Evolutionary conservation across 2,797 vertebrate species (phyloP).

Genomic region (Staurois parvus): DNA sequence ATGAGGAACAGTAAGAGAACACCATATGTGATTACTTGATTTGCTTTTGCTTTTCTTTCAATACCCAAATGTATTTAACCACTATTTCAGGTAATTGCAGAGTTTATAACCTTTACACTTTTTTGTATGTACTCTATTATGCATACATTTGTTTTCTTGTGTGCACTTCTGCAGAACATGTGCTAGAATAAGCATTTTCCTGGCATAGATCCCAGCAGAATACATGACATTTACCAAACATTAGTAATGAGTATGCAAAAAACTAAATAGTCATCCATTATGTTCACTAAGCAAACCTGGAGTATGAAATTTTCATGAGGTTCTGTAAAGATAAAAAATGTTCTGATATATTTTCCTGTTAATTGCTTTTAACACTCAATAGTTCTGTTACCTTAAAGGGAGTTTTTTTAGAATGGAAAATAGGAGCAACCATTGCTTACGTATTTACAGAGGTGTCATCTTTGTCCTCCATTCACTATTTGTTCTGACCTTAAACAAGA

Average conservation of each 20-base stretch:
- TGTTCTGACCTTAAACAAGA: no score
- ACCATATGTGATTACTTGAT: neutral
- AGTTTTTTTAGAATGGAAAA: no score
- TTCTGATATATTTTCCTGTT: neutral
- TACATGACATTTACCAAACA: neutral
- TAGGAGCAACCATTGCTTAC: no score
- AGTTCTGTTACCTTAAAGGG: neutral
- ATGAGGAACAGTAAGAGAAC: neutral
- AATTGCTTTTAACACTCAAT: neutral
- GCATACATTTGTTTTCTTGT: neutral
- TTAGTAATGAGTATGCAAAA: conserved; percentile 1
- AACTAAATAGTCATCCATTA: conserved; percentile 14
- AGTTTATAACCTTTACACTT: neutral
- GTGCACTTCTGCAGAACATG: neutral
- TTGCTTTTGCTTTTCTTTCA: neutral
- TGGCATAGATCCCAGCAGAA: conserved; percentile 1
- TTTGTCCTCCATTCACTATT: no score
- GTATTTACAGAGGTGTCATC: no score
- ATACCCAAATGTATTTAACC: neutral
- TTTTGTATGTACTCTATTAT: neutral
- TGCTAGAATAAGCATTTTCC: neutral
- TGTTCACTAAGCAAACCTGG: neutral
- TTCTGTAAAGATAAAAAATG: neutral
- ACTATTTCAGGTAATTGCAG: conserved; percentile 1
- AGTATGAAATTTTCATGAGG: neutral